These are phyloP conservation scores for Diadumene lineata DNA, from an alignment of 92 coral and sea anemone species.

Conservation along the genomic window DNA sequence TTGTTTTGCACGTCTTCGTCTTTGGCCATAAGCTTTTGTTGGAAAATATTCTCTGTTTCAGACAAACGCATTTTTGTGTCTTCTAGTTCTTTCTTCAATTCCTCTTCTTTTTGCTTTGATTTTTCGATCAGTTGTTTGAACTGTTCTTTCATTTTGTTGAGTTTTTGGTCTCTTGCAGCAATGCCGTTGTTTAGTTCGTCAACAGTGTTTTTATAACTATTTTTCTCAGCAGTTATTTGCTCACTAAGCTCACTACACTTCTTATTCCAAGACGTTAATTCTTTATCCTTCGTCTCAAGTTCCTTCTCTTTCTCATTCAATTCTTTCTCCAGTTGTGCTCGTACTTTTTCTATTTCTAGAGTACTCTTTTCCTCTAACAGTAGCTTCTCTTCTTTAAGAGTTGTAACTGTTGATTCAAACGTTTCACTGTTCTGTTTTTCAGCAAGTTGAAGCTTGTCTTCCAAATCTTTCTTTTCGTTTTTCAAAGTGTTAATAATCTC, in stretches of 20 bases:
- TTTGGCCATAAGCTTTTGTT: constrained; percentile 66
- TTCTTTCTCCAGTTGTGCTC: constrained; percentile 46
- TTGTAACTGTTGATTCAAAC: constrained; percentile 27
- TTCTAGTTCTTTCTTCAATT: constrained; percentile 54
- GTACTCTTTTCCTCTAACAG: constrained; percentile 34
- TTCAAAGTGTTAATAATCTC: constrained; percentile 40
- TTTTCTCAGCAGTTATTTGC: constrained; percentile 45
- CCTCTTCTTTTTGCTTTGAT: constrained; percentile 43
- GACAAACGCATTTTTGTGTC: constrained; percentile 47
- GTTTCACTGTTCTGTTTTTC: constrained; percentile 43
- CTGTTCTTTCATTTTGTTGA: constrained; percentile 63
- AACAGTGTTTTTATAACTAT: constrained; percentile 44
- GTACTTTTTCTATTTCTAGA: constrained; percentile 31
- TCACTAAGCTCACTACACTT: constrained; percentile 34
- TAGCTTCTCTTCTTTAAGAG: constrained; percentile 39
- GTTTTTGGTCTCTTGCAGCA: constrained; percentile 73
- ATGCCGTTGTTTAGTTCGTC: constrained; percentile 74
- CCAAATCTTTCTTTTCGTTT: constrained; percentile 63
- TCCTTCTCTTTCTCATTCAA: constrained; percentile 53
- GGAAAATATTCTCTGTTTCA: constrained; percentile 56
- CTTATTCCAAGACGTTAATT: constrained; percentile 33
- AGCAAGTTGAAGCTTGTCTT: constrained; percentile 52
- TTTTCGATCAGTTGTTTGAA: constrained; percentile 59
- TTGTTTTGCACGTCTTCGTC: constrained; percentile 68
- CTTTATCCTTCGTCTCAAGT: constrained; percentile 48